These are phyloP conservation scores for Muntiacus muntjak DNA, from an alignment of 2,113 vertebrate species.

Conservation along the genomic window DNA sequence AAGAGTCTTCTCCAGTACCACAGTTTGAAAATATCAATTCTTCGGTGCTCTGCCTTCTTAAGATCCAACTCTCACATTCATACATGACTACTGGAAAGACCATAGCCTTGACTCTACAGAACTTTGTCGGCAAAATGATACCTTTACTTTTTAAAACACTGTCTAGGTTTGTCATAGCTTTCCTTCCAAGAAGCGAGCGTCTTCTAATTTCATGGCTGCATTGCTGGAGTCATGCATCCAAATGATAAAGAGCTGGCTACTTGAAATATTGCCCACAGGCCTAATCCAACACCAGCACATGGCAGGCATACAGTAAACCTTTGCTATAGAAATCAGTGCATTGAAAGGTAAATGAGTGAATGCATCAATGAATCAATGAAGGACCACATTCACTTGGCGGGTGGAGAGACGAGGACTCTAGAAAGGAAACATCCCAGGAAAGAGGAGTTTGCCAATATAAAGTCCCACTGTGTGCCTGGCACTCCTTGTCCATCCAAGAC, in stretches of 20 bases:
- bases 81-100: background rate
- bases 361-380: accelerated
- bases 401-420: background rate
- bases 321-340: accelerated
- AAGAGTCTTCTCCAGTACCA: background rate
- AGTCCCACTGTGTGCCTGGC: background rate
- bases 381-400: background rate
- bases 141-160: background rate
- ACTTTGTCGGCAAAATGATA: background rate
- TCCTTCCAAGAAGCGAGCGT: background rate
- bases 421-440: background rate
- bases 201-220: background rate
- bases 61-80: background rate
- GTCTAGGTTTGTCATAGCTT: background rate
- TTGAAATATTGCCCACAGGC: background rate
- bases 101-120: background rate
- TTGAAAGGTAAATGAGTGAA: background rate
- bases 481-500: accelerated
- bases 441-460: background rate
- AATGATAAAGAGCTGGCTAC: background rate
- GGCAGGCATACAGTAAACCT: background rate
- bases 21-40: background rate
- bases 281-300: accelerated
- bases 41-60: accelerated
- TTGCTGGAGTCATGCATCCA: background rate